Conservation (phyloP, 2,888 invertebrate genomes). For the Parnassius apollo region DNA sequence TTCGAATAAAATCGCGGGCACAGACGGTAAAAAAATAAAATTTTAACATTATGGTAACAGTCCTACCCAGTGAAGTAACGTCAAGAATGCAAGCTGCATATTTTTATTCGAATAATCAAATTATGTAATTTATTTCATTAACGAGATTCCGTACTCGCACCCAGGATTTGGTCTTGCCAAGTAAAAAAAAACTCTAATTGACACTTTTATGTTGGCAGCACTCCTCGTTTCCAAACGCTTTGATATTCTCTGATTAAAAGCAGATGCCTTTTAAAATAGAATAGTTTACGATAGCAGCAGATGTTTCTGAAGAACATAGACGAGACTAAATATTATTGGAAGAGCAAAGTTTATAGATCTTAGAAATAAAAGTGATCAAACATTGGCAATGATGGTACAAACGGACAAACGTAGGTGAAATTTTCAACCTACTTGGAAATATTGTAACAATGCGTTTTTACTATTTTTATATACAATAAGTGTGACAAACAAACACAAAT, state of each 20-base stretch:
- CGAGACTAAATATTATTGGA: constrained; percentile 26
- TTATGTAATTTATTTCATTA: too few species aligned
- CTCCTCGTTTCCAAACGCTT: constrained; percentile 28
- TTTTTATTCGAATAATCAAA: too few species aligned
- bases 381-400: neutral
- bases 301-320: constrained; percentile 16
- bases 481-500: too few species aligned
- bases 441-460: too few species aligned
- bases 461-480: too few species aligned
- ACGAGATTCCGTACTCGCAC: neutral
- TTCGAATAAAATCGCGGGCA: too few species aligned
- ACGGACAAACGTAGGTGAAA: neutral
- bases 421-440: too few species aligned
- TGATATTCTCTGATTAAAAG: constrained; percentile 43
- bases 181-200: constrained; percentile 34
- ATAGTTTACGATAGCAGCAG: constrained; percentile 26
- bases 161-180: constrained; percentile 15
- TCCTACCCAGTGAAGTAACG: too few species aligned
- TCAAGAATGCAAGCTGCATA: too few species aligned
- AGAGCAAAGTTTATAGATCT: constrained; percentile 15
- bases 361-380: constrained; percentile 13
- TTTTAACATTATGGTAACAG: too few species aligned
- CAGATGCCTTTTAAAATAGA: constrained; percentile 51
- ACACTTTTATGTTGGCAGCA: constrained; percentile 34
- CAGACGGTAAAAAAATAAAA: too few species aligned